These are phyloP conservation scores for Beris chalybata DNA, from an alignment of 2,888 invertebrate genomes.

Conservation along the genomic window DNA sequence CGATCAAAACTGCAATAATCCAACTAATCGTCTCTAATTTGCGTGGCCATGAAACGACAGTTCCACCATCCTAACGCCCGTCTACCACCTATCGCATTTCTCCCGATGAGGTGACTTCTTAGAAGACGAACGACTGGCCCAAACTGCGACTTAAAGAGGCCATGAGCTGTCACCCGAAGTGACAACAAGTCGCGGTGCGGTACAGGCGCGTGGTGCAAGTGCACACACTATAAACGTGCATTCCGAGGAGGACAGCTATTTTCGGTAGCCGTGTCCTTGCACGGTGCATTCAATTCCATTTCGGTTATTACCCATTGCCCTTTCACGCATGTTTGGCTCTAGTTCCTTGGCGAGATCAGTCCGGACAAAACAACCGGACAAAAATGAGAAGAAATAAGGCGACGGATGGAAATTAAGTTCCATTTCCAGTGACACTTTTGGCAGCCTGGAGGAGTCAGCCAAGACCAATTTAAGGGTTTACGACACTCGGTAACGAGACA, in stretches of 20 bases:
- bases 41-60: background rate
- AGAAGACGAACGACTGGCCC: background rate
- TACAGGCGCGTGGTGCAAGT: slow-evolving; percentile 19
- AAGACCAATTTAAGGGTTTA: slow-evolving; percentile 26
- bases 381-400: background rate
- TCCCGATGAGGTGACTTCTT: background rate
- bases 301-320: slow-evolving; percentile 22
- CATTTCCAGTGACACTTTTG: slow-evolving; percentile 25
- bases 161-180: slow-evolving; percentile 7
- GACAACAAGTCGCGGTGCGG: background rate
- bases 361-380: background rate
- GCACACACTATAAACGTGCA: background rate
- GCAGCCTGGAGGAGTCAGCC: background rate
- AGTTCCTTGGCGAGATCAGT: background rate
- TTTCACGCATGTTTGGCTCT: slow-evolving; percentile 15
- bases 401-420: slow-evolving; percentile 18
- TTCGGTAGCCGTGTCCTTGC: slow-evolving; percentile 23
- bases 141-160: slow-evolving; percentile 25
- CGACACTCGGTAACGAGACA: slow-evolving; percentile 14
- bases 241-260: slow-evolving; percentile 23
- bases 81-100: background rate
- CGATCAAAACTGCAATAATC: slow-evolving; percentile 7
- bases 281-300: slow-evolving; percentile 12
- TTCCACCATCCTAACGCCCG: background rate
- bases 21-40: slow-evolving; percentile 14